A percentile compares a stretch with the other conserved stretches of the same genome.
phyloP scores from a whole-genome alignment of 2,797 vertebrate genomes.

The Oreortyx pictus region DNA sequence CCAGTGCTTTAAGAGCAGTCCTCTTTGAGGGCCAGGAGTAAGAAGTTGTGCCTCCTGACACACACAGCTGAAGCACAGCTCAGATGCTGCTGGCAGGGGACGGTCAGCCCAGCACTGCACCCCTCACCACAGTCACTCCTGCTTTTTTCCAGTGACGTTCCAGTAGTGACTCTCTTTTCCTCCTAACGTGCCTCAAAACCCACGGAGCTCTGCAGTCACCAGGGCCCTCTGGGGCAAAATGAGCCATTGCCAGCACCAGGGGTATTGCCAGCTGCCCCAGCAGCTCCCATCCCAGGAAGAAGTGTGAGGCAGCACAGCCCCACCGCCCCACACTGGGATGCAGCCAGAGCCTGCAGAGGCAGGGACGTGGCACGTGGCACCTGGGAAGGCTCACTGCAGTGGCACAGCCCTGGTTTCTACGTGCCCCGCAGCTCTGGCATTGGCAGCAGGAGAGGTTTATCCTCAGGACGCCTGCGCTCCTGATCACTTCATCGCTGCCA shows the following conservation, averaged over 20 bases:
- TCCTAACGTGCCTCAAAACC: neutral
- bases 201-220: neutral
- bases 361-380: rapidly evolving
- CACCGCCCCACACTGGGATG: neutral
- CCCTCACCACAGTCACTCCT: neutral
- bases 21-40: neutral
- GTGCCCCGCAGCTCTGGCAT: neutral
- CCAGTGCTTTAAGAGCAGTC: neutral
- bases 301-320: no score
- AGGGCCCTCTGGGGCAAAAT: neutral
- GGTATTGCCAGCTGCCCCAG: no score
- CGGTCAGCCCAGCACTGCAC: no score
- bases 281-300: neutral
- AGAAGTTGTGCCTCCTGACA: neutral
- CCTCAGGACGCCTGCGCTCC: neutral
- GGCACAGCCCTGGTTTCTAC: neutral
- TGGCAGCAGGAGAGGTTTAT: neutral
- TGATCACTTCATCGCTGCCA: neutral
- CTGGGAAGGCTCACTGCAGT: neutral
- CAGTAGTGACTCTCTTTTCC: neutral
- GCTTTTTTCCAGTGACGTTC: no score
- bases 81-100: no score
- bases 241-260: neutral
- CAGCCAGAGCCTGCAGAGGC: neutral
- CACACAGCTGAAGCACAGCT: neutral